These are phyloP conservation scores for Bettongia penicillata DNA, from an alignment of 2,113 vertebrate genomes.

Conservation along the genomic window DNA sequence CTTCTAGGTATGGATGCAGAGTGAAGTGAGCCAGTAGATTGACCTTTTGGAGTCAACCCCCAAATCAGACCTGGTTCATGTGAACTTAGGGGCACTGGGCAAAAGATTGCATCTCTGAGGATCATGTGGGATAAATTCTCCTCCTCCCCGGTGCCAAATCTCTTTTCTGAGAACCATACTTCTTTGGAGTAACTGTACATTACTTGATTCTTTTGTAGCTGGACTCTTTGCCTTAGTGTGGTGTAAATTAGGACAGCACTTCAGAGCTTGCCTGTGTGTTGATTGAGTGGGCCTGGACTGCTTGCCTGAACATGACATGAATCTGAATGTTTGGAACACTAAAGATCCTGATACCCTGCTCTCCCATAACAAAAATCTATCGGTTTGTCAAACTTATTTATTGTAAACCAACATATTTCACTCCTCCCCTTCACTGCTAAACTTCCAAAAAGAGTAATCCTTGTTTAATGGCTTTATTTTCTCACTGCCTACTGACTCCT, in stretches of 20 bases:
- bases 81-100: not conserved
- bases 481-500: not conserved
- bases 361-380: not conserved
- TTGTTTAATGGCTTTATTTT: not conserved
- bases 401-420: not conserved
- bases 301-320: no score
- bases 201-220: not conserved
- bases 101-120: not conserved
- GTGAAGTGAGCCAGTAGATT: not conserved
- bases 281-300: not conserved
- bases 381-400: not conserved
- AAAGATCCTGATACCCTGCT: not conserved
- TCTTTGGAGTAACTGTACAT: not conserved
- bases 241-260: not conserved
- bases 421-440: not conserved
- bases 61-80: not conserved
- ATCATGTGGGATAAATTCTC: not conserved
- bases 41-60: not conserved
- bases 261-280: not conserved
- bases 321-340: not conserved
- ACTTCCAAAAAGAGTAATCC: not conserved
- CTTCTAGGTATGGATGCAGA: not conserved
- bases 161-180: not conserved
- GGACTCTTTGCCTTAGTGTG: no score
- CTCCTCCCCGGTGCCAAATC: not conserved